Percentiles rank a stretch among this genome's conserved stretches.
Evolutionary conservation across 2,113 vertebrate species (phyloP).

Genomic region (Oncorhynchus gorbuscha): DNA sequence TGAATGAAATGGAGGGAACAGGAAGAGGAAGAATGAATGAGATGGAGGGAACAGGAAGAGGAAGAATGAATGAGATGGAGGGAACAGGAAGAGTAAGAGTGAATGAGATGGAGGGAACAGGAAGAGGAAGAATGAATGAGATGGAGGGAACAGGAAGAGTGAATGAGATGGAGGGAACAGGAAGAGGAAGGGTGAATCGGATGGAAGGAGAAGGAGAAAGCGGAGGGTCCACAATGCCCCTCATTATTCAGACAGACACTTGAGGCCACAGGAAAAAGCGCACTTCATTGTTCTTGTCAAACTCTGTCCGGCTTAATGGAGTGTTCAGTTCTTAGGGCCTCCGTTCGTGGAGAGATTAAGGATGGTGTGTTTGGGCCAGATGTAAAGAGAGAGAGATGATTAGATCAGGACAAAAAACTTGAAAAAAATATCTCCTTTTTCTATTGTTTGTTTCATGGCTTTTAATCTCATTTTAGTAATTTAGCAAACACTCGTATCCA

Average conservation of each 20-base stretch:
- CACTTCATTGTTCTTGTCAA: conserved; percentile 81
- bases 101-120: too few species aligned
- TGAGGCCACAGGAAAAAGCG: conserved; percentile 69
- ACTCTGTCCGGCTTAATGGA: conserved; percentile 62
- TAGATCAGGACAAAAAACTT: conserved; percentile 20
- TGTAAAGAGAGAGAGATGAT: conserved; percentile 11
- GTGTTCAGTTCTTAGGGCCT: conserved; percentile 30
- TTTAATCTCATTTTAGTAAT: too few species aligned
- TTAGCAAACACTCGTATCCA: too few species aligned
- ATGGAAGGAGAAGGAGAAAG: conserved; percentile 43
- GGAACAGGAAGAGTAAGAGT: too few species aligned
- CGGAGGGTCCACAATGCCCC: conserved; percentile 38
- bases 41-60: too few species aligned
- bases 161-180: too few species aligned
- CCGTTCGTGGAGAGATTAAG: conserved; percentile 65
- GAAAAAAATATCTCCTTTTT: not conserved
- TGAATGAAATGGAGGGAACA: too few species aligned
- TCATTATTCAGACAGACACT: conserved; percentile 79
- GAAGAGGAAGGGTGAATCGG: conserved; percentile 18
- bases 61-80: too few species aligned
- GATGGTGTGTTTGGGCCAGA: conserved; percentile 17
- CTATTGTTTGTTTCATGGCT: not conserved
- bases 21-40: too few species aligned
- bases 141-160: too few species aligned
- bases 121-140: not conserved